These are phyloP conservation scores for Digitonthophagus gazella DNA, from an alignment of 2,888 invertebrate genomes.

Conservation along the genomic window DNA sequence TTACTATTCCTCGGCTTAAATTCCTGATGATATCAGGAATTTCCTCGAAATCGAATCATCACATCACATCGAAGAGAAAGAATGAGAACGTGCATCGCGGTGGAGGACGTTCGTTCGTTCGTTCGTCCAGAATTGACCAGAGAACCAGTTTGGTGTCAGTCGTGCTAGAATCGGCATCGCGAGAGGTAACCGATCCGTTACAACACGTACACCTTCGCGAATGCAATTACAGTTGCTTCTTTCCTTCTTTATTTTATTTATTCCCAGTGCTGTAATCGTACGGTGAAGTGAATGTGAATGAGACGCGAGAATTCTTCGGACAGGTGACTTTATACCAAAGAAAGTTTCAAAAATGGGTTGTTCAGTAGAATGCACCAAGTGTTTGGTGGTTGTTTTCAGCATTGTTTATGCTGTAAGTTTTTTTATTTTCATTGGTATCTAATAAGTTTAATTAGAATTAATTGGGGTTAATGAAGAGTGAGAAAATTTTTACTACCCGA, in stretches of 20 bases:
- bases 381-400: constrained; percentile 26
- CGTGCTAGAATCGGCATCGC: no score
- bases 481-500: no score
- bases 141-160: neutral
- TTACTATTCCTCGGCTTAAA: no score
- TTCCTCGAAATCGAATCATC: no score
- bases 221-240: no score
- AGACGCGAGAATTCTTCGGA: neutral
- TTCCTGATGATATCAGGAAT: no score
- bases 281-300: constrained; percentile 2
- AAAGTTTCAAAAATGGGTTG: constrained; percentile 26
- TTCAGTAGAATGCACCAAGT: constrained; percentile 25
- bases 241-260: neutral
- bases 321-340: neutral
- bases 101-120: neutral
- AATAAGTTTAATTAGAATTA: neutral
- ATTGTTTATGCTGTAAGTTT: constrained; percentile 26
- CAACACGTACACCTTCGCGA: no score
- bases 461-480: no score
- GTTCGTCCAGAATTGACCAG: neutral
- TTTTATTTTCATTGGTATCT: neutral
- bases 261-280: neutral
- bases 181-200: no score
- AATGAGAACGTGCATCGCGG: no score
- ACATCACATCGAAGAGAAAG: no score